Conservation (phyloP, 2,888 invertebrate genomes). For the Diadromus collaris region DNA sequence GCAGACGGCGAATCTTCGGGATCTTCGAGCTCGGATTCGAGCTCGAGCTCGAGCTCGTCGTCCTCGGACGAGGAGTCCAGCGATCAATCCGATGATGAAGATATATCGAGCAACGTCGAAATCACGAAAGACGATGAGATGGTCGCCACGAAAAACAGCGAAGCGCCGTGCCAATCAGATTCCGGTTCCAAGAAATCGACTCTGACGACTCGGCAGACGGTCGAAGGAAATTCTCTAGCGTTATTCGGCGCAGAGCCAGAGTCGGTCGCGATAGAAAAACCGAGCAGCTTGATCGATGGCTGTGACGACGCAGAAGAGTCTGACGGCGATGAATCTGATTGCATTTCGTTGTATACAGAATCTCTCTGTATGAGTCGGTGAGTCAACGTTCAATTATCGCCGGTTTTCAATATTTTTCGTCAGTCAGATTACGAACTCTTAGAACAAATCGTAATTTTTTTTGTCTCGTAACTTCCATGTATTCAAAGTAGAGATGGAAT, state of each 20-base stretch:
- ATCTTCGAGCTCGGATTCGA: slow-evolving; percentile 26
- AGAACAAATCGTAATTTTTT: not conserved
- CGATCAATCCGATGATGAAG: not conserved
- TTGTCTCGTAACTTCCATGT: not conserved
- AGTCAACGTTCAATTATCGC: slow-evolving; percentile 25
- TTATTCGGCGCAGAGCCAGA: slow-evolving; percentile 9
- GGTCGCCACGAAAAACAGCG: not conserved
- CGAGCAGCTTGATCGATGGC: slow-evolving; percentile 10
- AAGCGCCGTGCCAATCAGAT: not conserved
- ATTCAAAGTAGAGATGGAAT: not conserved
- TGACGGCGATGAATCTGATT: slow-evolving; percentile 56
- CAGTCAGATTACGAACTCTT: not conserved
- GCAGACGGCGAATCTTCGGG: not conserved
- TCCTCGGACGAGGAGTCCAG: not conserved
- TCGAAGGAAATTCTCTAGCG: slow-evolving; percentile 1
- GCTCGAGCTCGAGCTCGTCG: not conserved
- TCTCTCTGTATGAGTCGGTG: slow-evolving; percentile 53
- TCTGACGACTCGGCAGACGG: not conserved
- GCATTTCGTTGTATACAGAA: slow-evolving; percentile 65
- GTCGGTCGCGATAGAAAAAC: not conserved
- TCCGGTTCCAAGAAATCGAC: slow-evolving; percentile 5
- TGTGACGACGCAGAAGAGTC: slow-evolving; percentile 7
- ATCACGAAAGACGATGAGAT: not conserved
- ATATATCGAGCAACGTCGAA: not conserved
- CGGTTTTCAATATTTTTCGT: not conserved